These are phyloP conservation scores for Centruroides sculpturatus DNA, from an alignment of 1,140 invertebrate species.

Conservation along the genomic window DNA sequence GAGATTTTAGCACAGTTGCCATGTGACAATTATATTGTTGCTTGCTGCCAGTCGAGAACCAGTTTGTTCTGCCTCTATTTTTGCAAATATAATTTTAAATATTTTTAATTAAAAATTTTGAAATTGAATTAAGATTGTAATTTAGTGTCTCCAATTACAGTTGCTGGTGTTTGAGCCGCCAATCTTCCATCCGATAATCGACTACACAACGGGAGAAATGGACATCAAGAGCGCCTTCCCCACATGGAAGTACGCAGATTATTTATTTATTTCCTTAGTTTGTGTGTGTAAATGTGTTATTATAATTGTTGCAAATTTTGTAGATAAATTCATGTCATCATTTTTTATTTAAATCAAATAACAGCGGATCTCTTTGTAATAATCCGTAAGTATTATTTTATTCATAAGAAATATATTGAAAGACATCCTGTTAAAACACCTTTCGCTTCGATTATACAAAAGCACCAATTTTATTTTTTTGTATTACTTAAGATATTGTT, in stretches of 20 bases:
- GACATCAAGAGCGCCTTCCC: constrained; percentile 56
- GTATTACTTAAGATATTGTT: background rate
- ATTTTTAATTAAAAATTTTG: too few species aligned
- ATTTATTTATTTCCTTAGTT: background rate
- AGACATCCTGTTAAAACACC: too few species aligned
- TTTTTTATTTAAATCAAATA: background rate
- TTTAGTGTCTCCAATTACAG: too few species aligned
- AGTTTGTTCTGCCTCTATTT: too few species aligned
- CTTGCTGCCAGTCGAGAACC: too few species aligned
- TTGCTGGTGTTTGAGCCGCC: constrained; percentile 61
- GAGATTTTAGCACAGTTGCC: too few species aligned
- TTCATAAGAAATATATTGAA: background rate
- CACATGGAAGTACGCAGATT: constrained; percentile 48
- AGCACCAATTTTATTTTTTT: background rate
- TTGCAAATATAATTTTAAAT: too few species aligned
- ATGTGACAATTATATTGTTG: too few species aligned
- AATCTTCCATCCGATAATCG: constrained; percentile 73
- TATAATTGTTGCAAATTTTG: background rate
- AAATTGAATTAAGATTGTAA: too few species aligned
- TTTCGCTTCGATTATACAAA: background rate
- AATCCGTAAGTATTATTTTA: background rate
- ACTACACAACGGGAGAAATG: constrained; percentile 59
- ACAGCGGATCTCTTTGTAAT: background rate
- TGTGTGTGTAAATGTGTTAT: background rate
- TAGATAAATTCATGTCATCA: background rate